A percentile compares a stretch with the other conserved stretches of the same genome.
Evolutionary conservation across 2,797 vertebrate genomes (phyloP).

Genomic region (Falco rusticolus): DNA sequence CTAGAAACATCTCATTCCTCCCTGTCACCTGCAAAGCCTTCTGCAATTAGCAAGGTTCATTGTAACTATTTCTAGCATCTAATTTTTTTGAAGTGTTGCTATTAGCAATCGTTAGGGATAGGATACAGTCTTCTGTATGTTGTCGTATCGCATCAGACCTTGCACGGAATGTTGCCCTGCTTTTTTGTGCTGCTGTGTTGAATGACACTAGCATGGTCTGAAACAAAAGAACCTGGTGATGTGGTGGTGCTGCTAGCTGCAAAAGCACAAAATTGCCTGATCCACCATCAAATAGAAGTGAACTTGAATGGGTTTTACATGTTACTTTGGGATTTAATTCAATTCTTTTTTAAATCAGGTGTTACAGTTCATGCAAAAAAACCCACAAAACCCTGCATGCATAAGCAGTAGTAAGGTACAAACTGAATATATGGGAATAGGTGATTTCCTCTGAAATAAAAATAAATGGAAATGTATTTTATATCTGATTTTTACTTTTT

Average conservation of each 20-base stretch:
- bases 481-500: neutral
- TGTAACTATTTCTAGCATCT: neutral
- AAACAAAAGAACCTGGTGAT: neutral
- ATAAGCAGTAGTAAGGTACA: neutral
- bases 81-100: neutral
- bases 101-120: neutral
- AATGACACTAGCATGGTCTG: neutral
- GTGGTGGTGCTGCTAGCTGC: neutral
- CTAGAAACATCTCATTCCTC: neutral
- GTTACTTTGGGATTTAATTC: neutral
- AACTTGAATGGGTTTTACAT: neutral
- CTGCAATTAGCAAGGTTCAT: slow-evolving; percentile 17
- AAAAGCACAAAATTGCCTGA: neutral
- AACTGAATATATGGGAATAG: neutral
- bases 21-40: slow-evolving; percentile 24
- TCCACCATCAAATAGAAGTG: neutral
- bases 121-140: neutral
- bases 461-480: neutral
- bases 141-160: neutral
- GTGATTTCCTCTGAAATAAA: neutral
- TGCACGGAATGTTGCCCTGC: neutral
- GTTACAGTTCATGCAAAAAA: neutral
- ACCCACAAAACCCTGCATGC: fast-evolving
- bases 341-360: neutral
- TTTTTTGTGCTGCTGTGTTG: neutral